These are phyloP conservation scores for Hemiprocne comata DNA, from an alignment of 2,113 vertebrate genomes.

Conservation along the genomic window DNA sequence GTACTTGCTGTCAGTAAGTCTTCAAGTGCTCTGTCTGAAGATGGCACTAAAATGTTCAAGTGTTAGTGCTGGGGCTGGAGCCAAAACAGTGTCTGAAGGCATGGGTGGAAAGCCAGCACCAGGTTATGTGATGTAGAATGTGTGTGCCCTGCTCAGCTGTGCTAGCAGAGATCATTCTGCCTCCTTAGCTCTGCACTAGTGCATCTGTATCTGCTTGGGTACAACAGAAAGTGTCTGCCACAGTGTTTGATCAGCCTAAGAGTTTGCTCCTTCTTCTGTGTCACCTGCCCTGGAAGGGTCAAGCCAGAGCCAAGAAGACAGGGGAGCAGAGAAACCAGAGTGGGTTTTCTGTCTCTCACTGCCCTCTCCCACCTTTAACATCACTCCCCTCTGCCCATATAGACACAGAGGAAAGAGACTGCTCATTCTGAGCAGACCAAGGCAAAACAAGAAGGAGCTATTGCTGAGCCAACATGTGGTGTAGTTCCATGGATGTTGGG, in stretches of 20 bases:
- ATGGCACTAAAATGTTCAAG: neutral
- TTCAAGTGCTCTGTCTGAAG: neutral
- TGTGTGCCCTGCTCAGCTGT: neutral
- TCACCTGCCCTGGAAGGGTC: neutral
- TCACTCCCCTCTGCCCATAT: neutral
- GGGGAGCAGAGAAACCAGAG: neutral
- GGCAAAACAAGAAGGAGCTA: neutral
- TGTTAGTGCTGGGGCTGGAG: neutral
- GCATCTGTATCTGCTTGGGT: neutral
- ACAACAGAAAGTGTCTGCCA: neutral
- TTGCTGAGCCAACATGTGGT: neutral
- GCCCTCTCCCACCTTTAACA: too few relatives aligned
- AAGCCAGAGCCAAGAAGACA: neutral
- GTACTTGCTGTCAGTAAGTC: neutral
- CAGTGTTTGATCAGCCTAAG: neutral
- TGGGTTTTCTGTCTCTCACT: neutral
- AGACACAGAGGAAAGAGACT: neutral
- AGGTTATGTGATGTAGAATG: neutral
- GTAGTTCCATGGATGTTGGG: rapidly evolving
- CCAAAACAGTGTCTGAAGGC: neutral
- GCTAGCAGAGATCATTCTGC: neutral
- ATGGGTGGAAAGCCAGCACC: neutral
- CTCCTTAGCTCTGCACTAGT: neutral
- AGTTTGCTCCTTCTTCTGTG: neutral
- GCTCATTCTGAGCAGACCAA: neutral